These are phyloP conservation scores for Acipenser ruthenus DNA, from an alignment of 2,797 vertebrate genomes.

Conservation along the genomic window DNA sequence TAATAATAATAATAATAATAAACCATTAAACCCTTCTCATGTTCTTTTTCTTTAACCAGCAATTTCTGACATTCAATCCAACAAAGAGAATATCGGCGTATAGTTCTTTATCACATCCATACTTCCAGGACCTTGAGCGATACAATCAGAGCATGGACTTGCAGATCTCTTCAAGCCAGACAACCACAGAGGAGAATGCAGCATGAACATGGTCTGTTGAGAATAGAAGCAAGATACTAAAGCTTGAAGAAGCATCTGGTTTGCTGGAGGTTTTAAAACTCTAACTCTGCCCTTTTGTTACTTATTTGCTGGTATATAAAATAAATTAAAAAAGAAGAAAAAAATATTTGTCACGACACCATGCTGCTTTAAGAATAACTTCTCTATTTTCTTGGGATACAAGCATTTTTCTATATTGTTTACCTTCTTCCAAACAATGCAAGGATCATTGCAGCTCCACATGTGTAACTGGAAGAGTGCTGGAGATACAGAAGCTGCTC, in stretches of 20 bases:
- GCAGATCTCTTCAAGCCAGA: slow-evolving; percentile 76
- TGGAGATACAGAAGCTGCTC: slow-evolving; percentile 65
- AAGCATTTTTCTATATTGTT: slow-evolving; percentile 30
- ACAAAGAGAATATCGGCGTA: slow-evolving; percentile 91
- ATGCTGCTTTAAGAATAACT: slow-evolving; percentile 53
- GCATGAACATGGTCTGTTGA: slow-evolving; percentile 51
- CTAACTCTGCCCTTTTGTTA: slow-evolving; percentile 6
- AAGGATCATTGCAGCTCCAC: slow-evolving; percentile 55
- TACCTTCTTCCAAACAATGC: slow-evolving; percentile 57
- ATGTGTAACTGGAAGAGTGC: slow-evolving; percentile 50
- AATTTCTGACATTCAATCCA: slow-evolving; percentile 91
- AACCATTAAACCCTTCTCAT: too few relatives aligned
- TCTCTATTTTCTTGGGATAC: slow-evolving; percentile 4
- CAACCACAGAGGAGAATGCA: slow-evolving; percentile 77
- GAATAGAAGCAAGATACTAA: slow-evolving; percentile 18
- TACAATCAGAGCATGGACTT: slow-evolving; percentile 76
- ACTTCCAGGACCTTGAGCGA: slow-evolving; percentile 89
- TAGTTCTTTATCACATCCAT: slow-evolving; percentile 83
- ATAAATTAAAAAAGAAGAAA: slow-evolving; percentile 31
- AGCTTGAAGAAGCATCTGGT: slow-evolving; percentile 18
- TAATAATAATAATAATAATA: too few relatives aligned
- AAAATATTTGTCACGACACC: slow-evolving; percentile 39
- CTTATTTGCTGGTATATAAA: slow-evolving; percentile 17
- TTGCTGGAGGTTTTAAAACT: neutral
- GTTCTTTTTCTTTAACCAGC: slow-evolving; percentile 55